Conservation (phyloP, 2,113 vertebrate genomes). For the Sprattus sprattus region DNA sequence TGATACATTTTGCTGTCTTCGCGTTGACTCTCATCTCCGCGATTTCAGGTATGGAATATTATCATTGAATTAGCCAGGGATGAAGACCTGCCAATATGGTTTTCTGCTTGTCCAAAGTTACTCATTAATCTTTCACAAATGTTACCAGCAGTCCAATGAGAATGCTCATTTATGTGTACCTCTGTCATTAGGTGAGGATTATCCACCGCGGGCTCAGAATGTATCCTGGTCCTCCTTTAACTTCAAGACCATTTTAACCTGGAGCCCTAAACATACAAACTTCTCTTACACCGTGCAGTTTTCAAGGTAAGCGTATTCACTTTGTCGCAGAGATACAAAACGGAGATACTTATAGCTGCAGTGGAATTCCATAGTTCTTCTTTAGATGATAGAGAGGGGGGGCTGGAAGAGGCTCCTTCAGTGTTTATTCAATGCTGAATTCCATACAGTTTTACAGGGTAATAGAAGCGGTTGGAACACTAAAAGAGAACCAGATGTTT, state of each 20-base stretch:
- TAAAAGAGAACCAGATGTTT: background rate
- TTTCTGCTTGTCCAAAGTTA: background rate
- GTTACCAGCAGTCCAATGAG: background rate
- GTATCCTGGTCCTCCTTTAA: constrained; percentile 84
- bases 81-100: background rate
- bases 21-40: constrained; percentile 6
- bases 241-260: constrained; percentile 85
- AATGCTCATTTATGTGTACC: background rate
- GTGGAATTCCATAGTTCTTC: background rate
- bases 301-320: constrained; percentile 68
- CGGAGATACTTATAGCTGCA: background rate
- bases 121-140: background rate
- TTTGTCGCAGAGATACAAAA: background rate
- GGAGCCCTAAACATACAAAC: constrained; percentile 68
- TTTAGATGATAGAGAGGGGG: too few relatives aligned
- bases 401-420: too few relatives aligned
- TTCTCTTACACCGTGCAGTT: constrained; percentile 75
- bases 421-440: background rate
- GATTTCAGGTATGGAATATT: background rate
- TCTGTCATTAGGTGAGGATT: background rate
- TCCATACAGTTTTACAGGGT: too few relatives aligned
- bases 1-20: background rate
- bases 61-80: background rate
- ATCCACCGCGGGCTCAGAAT: constrained; percentile 64
- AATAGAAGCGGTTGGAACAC: background rate